Evolutionary conservation across 2,888 invertebrate species (phyloP).

Genomic region (Ophioninae sp.): DNA sequence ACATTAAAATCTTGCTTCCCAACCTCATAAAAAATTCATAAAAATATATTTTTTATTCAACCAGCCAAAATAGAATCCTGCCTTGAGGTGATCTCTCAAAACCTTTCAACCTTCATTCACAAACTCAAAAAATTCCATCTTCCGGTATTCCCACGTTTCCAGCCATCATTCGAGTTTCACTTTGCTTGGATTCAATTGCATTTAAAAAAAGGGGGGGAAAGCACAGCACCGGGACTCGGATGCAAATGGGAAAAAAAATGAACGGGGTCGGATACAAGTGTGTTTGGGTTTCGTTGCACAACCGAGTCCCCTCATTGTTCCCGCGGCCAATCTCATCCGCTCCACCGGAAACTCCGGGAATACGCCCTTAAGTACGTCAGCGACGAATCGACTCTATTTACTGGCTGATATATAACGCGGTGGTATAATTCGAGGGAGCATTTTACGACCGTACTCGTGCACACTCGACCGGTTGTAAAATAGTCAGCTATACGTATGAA

Average conservation of each 20-base stretch:
- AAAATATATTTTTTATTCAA: too few species aligned
- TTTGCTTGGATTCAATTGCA: background rate
- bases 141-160: background rate
- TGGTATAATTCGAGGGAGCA: slow-evolving; percentile 10
- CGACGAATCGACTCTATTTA: background rate
- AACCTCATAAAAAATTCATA: too few species aligned
- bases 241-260: slow-evolving; percentile 24
- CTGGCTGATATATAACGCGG: slow-evolving; percentile 11
- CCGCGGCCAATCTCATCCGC: slow-evolving; percentile 73
- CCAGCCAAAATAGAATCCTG: too few species aligned
- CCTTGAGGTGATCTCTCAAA: too few species aligned
- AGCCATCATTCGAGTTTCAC: background rate
- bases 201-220: background rate
- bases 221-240: slow-evolving; percentile 3
- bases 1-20: too few species aligned
- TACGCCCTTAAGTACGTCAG: background rate
- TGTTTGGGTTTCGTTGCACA: slow-evolving; percentile 67
- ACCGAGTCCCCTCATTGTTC: slow-evolving; percentile 72
- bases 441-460: slow-evolving; percentile 11
- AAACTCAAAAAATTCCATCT: background rate
- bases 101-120: background rate
- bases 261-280: slow-evolving; percentile 19
- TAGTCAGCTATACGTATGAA: background rate
- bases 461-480: slow-evolving; percentile 13
- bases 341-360: slow-evolving; percentile 69